phyloP scores from a whole-genome alignment of 2,888 invertebrate species.

The Bimastos eiseni region DNA sequence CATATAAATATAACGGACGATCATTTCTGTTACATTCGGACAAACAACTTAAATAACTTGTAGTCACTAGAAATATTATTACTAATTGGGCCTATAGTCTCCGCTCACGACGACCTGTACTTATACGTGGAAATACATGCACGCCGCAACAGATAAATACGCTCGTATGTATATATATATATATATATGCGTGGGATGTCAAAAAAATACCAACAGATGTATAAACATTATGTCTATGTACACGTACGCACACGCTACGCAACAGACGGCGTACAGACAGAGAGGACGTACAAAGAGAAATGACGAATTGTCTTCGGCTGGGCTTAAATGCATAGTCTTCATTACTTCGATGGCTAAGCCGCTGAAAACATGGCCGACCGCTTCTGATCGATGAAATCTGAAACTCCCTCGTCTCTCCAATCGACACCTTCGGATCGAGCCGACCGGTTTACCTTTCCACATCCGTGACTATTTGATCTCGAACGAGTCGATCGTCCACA shows the following conservation, averaged over 20 bases:
- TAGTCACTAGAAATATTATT: background rate
- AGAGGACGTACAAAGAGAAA: background rate
- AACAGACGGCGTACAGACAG: background rate
- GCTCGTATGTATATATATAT: background rate
- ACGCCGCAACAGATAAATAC: background rate
- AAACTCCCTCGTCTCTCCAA: background rate
- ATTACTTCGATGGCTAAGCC: background rate
- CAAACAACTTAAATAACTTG: background rate
- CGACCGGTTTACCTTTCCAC: too few species aligned
- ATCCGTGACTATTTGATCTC: background rate
- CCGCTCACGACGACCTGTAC: too few species aligned
- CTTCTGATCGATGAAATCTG: background rate
- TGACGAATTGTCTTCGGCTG: background rate
- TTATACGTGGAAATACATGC: background rate
- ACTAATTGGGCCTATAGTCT: background rate
- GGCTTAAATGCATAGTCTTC: conserved; percentile 2
- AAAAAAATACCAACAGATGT: conserved; percentile 6
- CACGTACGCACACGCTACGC: background rate
- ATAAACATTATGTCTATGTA: background rate
- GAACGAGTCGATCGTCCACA: background rate
- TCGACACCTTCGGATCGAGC: too few species aligned
- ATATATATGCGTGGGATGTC: background rate
- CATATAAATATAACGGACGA: background rate
- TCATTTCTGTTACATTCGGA: background rate
- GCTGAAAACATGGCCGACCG: background rate